These are phyloP conservation scores for Coreoperca whiteheadi DNA, from an alignment of 2,113 vertebrate genomes.

Conservation along the genomic window DNA sequence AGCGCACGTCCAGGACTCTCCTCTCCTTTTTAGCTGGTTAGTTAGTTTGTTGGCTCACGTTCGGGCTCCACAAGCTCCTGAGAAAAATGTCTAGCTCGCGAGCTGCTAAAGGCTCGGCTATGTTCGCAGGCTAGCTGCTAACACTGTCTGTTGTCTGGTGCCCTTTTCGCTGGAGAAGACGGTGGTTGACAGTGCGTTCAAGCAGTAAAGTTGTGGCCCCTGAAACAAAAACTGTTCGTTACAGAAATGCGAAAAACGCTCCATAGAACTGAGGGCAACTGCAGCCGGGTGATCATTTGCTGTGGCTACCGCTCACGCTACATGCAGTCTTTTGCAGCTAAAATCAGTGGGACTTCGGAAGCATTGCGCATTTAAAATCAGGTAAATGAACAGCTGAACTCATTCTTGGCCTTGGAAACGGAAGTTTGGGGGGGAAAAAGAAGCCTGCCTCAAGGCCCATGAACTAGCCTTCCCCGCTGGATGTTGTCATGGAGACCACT, in stretches of 20 bases:
- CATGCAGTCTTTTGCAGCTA: neutral
- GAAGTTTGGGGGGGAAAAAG: too few relatives aligned
- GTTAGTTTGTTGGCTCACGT: neutral
- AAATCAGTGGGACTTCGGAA: neutral
- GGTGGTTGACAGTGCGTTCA: too few relatives aligned
- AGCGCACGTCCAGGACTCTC: neutral
- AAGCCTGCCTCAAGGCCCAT: too few relatives aligned
- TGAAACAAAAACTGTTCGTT: too few relatives aligned
- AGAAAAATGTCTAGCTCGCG: neutral
- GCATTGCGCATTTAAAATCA: neutral
- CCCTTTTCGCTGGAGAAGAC: too few relatives aligned
- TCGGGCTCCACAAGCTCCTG: neutral
- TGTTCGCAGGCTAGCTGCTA: neutral
- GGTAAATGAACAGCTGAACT: neutral
- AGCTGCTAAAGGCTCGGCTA: neutral
- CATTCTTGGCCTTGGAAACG: too few relatives aligned
- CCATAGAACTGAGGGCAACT: neutral
- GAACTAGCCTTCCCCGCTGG: too few relatives aligned
- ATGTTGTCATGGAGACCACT: too few relatives aligned
- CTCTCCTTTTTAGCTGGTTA: neutral
- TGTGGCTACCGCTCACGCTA: neutral
- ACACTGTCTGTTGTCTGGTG: neutral
- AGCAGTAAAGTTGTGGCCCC: too few relatives aligned
- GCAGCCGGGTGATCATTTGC: neutral
- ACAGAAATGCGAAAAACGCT: neutral